Percentiles rank a stretch among this genome's conserved stretches.
Conservation (phyloP, 2,888 invertebrate genomes). For the Pantelozetes paolii region DNA sequence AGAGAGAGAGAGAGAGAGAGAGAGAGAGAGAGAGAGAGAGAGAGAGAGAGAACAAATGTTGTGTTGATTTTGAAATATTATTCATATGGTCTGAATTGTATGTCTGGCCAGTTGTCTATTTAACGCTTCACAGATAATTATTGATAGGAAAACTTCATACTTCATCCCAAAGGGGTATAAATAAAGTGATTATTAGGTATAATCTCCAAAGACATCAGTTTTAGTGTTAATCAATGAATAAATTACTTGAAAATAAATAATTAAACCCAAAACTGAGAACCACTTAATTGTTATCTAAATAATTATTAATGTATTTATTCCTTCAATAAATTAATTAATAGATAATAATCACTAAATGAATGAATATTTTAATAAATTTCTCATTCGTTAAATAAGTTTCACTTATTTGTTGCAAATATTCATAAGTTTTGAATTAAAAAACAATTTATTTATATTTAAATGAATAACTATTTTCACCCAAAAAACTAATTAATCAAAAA, state of each 20-base stretch:
- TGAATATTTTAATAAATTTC: no score
- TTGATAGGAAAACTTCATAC: no score
- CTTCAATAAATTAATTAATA: no score
- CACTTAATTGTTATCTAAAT: no score
- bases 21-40: no score
- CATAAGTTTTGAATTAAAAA: no score
- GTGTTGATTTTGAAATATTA: not conserved
- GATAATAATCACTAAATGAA: no score
- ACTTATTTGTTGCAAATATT: no score
- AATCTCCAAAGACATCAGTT: not conserved
- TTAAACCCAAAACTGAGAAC: not conserved
- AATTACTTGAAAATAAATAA: not conserved
- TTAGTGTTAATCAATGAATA: not conserved
- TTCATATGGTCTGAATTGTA: not conserved
- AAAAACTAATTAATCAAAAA: not conserved
- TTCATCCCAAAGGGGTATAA: slow-evolving; percentile 7
- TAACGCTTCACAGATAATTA: slow-evolving; percentile 17
- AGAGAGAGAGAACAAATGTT: not conserved
- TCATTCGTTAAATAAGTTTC: no score
- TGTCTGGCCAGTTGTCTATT: not conserved
- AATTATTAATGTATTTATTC: no score
- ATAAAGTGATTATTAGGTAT: not conserved
- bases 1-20: no score
- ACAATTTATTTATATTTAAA: no score
- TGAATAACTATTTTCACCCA: not conserved